phyloP scores from a whole-genome alignment of 2,888 invertebrate species.

The Eledona agricola region DNA sequence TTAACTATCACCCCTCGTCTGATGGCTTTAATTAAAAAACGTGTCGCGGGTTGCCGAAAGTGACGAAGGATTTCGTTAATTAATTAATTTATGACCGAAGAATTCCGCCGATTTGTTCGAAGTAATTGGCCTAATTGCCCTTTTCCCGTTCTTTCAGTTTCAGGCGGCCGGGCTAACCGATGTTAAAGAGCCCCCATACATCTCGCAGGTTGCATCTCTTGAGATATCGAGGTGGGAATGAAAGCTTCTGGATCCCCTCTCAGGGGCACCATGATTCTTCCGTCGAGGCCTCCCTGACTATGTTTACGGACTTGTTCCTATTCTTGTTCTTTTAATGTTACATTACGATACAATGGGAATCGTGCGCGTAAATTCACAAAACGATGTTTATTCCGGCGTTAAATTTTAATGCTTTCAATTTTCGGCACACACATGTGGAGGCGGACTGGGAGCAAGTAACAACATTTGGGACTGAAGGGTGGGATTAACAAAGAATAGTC shows the following conservation, averaged over 20 bases:
- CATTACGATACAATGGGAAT: slow-evolving; percentile 61
- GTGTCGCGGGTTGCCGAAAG: slow-evolving; percentile 7
- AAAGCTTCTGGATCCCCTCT: slow-evolving; percentile 58
- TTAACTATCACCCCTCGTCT: slow-evolving; percentile 19
- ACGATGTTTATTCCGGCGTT: slow-evolving; percentile 59
- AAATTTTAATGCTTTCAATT: slow-evolving; percentile 49
- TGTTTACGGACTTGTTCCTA: slow-evolving; percentile 60
- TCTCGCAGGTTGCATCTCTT: slow-evolving; percentile 57
- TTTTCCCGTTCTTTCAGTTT: slow-evolving; percentile 52
- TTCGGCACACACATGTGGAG: slow-evolving; percentile 32
- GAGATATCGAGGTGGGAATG: slow-evolving; percentile 59
- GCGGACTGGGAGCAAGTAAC: slow-evolving; percentile 18
- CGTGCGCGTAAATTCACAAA: slow-evolving; percentile 54
- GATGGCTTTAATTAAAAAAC: slow-evolving; percentile 43
- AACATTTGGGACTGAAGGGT: slow-evolving; percentile 20
- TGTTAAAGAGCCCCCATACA: slow-evolving; percentile 61
- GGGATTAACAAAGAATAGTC: neutral
- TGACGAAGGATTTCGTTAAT: slow-evolving; percentile 12
- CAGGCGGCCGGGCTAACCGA: slow-evolving; percentile 54
- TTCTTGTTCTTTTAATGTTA: slow-evolving; percentile 62
- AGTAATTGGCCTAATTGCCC: slow-evolving; percentile 56
- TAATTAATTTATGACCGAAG: slow-evolving; percentile 18
- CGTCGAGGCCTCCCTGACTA: slow-evolving; percentile 57
- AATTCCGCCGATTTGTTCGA: slow-evolving; percentile 29
- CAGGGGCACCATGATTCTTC: slow-evolving; percentile 63